Percentiles rank a stretch among this genome's conserved stretches.
Evolutionary conservation across 2,888 invertebrate species (phyloP).

Genomic region (Catocala nupta): DNA sequence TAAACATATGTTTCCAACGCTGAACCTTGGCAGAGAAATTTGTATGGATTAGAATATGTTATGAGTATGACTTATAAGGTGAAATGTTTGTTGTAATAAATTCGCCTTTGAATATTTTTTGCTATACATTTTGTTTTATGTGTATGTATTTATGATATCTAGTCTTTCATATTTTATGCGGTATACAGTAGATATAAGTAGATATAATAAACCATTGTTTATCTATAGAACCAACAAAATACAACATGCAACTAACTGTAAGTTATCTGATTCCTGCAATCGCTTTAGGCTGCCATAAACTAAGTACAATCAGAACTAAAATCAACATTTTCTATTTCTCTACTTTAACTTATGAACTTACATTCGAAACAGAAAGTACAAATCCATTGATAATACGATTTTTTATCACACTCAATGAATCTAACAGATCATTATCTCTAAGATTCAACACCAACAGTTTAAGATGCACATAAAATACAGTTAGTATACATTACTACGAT

Average conservation of each 20-base stretch:
- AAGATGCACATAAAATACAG: slow-evolving; percentile 49
- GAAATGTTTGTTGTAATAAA: background rate
- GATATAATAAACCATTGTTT: too few species aligned
- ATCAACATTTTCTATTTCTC: background rate
- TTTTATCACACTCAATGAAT: slow-evolving; percentile 14
- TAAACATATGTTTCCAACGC: slow-evolving; percentile 21
- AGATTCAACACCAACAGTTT: slow-evolving; percentile 30
- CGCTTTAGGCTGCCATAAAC: background rate
- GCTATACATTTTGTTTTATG: background rate
- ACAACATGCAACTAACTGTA: too few species aligned
- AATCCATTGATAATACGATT: slow-evolving; percentile 7
- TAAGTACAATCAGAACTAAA: background rate
- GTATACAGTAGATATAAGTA: too few species aligned
- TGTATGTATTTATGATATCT: too few species aligned
- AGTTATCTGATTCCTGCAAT: background rate
- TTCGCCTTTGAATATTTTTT: background rate
- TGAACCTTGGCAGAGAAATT: slow-evolving; percentile 26
- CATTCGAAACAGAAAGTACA: slow-evolving; percentile 9
- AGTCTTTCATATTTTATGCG: too few species aligned
- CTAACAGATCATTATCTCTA: slow-evolving; percentile 15
- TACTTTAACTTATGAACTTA: background rate
- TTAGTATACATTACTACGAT: slow-evolving; percentile 52
- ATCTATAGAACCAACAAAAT: too few species aligned
- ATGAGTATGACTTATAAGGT: slow-evolving; percentile 13
- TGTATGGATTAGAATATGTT: slow-evolving; percentile 18